Conservation (phyloP, 2,888 invertebrate species). For the Ophion slaviceki region DNA sequence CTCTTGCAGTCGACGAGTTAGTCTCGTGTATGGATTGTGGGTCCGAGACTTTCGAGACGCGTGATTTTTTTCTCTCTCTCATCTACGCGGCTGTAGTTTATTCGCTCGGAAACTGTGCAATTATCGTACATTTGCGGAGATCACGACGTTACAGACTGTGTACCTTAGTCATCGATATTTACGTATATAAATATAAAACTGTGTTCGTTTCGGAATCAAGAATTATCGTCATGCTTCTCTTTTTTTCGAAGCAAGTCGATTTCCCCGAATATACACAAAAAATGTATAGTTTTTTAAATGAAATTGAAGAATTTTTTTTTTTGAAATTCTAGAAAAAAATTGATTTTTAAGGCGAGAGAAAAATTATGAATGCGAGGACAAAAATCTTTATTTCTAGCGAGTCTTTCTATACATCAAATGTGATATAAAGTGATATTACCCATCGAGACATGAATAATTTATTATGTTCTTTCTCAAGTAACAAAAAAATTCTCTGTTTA, state of each 20-base stretch:
- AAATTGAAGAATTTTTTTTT: background rate
- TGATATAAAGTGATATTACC: too few species aligned
- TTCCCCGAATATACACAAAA: background rate
- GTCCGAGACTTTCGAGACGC: constrained; percentile 57
- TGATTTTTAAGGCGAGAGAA: too few species aligned
- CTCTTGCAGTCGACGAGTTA: constrained; percentile 35
- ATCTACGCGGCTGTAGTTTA: constrained; percentile 28
- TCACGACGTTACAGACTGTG: background rate
- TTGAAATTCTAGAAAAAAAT: too few species aligned
- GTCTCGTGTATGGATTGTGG: constrained; percentile 36
- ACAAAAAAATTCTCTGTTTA: too few species aligned
- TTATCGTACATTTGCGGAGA: constrained; percentile 39
- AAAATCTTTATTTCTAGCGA: too few species aligned
- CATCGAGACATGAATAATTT: too few species aligned
- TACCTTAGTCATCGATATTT: background rate
- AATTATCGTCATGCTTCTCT: constrained; percentile 15
- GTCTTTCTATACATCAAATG: too few species aligned
- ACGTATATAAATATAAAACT: background rate
- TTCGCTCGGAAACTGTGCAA: constrained; percentile 56
- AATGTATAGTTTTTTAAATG: background rate
- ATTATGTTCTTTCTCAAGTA: too few species aligned
- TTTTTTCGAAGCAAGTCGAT: background rate
- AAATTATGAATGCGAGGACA: too few species aligned
- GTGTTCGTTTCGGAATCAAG: constrained; percentile 7
- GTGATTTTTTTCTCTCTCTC: constrained; percentile 29